Percentiles rank a stretch among this genome's conserved stretches.
Evolutionary conservation across 2,113 vertebrate genomes (phyloP).

Genomic region (Thunnus thynnus): DNA sequence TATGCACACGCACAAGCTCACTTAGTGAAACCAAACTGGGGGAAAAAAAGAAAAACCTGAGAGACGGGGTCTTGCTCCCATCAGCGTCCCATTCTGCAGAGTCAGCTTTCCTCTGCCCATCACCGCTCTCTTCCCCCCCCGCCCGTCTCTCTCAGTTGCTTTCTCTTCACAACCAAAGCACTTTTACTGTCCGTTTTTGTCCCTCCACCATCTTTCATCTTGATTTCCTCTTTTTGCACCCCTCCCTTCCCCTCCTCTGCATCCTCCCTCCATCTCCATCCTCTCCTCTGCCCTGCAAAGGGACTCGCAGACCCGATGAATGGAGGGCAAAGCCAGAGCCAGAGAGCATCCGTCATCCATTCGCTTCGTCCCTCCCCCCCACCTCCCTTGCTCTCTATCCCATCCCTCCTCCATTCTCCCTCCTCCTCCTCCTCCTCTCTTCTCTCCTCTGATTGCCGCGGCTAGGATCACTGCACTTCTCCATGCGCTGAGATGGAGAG

Average conservation of each 20-base stretch:
- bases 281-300: conserved; percentile 29
- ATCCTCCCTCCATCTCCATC: conserved; percentile 26
- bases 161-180: conserved; percentile 62
- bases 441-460: conserved; percentile 37
- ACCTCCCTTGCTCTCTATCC: conserved; percentile 25
- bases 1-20: conserved; percentile 7
- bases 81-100: conserved; percentile 70
- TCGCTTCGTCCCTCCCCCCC: conserved; percentile 28
- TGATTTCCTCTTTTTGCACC: conserved; percentile 15
- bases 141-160: conserved; percentile 31
- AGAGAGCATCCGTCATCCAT: conserved; percentile 76
- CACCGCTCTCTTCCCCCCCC: conserved; percentile 22
- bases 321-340: conserved; percentile 58
- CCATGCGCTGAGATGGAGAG: conserved; percentile 68
- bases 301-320: conserved; percentile 47
- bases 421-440: conserved; percentile 24
- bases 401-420: conserved; percentile 27
- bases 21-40: conserved; percentile 36
- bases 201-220: conserved; percentile 52
- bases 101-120: conserved; percentile 72
- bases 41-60: neutral
- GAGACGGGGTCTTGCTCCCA: conserved; percentile 69
- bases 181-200: conserved; percentile 46
- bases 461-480: conserved; percentile 64
- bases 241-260: conserved; percentile 11